Conservation (phyloP, 2,888 invertebrate species). For the Tetramorium bicarinatum region DNA sequence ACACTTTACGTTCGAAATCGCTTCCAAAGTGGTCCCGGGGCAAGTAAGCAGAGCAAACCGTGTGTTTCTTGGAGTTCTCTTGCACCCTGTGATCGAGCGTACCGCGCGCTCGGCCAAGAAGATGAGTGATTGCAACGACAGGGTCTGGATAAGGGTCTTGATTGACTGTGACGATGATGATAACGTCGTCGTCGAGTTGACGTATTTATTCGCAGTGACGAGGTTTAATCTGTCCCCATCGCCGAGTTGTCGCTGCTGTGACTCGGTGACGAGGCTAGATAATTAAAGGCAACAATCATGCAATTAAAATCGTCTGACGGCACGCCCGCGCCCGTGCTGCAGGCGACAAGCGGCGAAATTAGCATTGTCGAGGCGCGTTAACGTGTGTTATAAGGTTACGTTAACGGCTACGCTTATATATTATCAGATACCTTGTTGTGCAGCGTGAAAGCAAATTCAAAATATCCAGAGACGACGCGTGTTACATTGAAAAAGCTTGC, state of each 20-base stretch:
- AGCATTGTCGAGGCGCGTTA: conserved; percentile 36
- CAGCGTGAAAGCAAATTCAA: conserved; percentile 6
- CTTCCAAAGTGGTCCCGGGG: not conserved
- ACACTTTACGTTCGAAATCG: conserved; percentile 22
- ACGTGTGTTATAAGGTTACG: not conserved
- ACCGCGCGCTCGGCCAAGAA: not conserved
- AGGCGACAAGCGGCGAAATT: conserved; percentile 44
- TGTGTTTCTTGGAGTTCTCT: conserved; percentile 26
- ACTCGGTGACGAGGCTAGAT: conserved; percentile 12
- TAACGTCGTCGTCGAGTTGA: not conserved
- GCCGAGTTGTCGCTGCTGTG: not conserved
- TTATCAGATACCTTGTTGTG: conserved; percentile 23
- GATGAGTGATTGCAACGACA: conserved; percentile 30
- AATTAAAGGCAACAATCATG: conserved; percentile 50
- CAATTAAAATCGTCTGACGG: conserved; percentile 34
- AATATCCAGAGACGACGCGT: not conserved
- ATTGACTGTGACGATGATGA: conserved; percentile 7
- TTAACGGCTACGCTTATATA: not conserved
- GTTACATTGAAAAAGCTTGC: not conserved
- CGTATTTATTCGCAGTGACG: conserved; percentile 28
- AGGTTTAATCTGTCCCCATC: not conserved
- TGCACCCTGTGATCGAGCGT: conserved; percentile 5
- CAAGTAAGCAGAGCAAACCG: conserved; percentile 5
- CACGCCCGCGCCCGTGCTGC: not conserved
- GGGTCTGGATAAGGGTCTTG: conserved; percentile 6